Percentiles rank a stretch among this genome's conserved stretches.
phyloP scores from a whole-genome alignment of 2,888 invertebrate species.

The Drosophila anomalata region DNA sequence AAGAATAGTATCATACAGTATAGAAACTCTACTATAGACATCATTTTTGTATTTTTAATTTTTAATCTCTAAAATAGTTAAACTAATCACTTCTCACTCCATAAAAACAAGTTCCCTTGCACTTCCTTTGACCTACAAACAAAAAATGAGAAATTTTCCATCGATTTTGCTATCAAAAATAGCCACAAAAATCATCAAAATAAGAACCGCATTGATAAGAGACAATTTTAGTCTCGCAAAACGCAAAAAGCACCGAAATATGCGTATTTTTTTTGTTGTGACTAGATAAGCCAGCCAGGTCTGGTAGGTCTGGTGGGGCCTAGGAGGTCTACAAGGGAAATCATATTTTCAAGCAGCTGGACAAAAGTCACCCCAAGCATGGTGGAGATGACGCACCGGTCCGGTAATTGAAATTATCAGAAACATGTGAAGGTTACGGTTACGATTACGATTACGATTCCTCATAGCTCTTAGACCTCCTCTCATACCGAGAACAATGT shows the following conservation, averaged over 20 bases:
- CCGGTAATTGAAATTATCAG: slow-evolving; percentile 20
- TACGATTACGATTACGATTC: too few relatives aligned
- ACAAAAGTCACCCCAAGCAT: slow-evolving; percentile 34
- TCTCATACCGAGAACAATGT: slow-evolving; percentile 12
- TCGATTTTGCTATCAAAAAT: slow-evolving; percentile 55
- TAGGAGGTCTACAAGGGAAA: background rate
- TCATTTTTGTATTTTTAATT: background rate
- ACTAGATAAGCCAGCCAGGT: slow-evolving; percentile 48
- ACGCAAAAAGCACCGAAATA: slow-evolving; percentile 23
- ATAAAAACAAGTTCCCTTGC: background rate
- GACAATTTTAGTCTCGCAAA: slow-evolving; percentile 37
- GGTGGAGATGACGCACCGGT: slow-evolving; percentile 36
- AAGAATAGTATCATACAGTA: too few relatives aligned
- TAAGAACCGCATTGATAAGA: slow-evolving; percentile 50
- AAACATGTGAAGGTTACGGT: slow-evolving; percentile 5
- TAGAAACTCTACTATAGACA: too few relatives aligned
- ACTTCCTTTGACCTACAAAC: slow-evolving; percentile 53
- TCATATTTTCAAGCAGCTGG: slow-evolving; percentile 12
- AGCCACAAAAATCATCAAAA: slow-evolving; percentile 9
- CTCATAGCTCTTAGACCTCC: background rate
- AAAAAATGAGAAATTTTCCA: slow-evolving; percentile 61
- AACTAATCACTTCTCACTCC: background rate
- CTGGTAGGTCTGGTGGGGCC: slow-evolving; percentile 1
- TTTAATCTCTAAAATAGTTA: background rate
- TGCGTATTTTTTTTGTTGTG: slow-evolving; percentile 14